Percentiles rank a stretch among this genome's conserved stretches.
These are phyloP conservation scores for Arenicola marina DNA, from an alignment of 2,888 invertebrate species.

Conservation along the genomic window DNA sequence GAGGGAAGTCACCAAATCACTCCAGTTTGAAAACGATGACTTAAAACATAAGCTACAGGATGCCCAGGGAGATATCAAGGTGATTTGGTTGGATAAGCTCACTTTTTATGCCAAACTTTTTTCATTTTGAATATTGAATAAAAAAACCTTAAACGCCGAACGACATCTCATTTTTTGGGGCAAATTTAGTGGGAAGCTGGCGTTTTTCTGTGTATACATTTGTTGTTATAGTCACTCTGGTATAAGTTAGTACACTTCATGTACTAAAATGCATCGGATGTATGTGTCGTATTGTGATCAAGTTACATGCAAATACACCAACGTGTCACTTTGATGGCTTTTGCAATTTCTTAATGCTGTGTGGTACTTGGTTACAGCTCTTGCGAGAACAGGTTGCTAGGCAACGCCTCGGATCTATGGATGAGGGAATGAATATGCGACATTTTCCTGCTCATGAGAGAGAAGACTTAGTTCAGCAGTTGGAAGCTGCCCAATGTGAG, in stretches of 20 bases:
- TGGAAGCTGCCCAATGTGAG: slow-evolving; percentile 71
- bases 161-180: too few relatives aligned
- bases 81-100: slow-evolving; percentile 29
- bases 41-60: slow-evolving; percentile 72
- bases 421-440: slow-evolving; percentile 58
- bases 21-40: slow-evolving; percentile 71
- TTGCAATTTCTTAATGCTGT: slow-evolving; percentile 3
- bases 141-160: too few relatives aligned
- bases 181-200: too few relatives aligned
- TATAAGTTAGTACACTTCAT: too few relatives aligned
- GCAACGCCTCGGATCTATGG: slow-evolving; percentile 56
- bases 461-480: slow-evolving; percentile 72
- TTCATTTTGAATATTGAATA: not conserved
- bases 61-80: slow-evolving; percentile 63
- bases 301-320: not conserved
- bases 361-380: too few relatives aligned
- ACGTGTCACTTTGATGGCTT: not conserved
- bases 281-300: not conserved
- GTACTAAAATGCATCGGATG: too few relatives aligned
- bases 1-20: slow-evolving; percentile 66
- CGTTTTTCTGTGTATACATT: too few relatives aligned
- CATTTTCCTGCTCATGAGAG: slow-evolving; percentile 68
- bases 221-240: too few relatives aligned
- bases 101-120: not conserved
- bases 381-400: slow-evolving; percentile 60